Base-by-base conservation (phyloP, 2,797 vertebrate species). In the Micrastur ruficollis region DNA sequence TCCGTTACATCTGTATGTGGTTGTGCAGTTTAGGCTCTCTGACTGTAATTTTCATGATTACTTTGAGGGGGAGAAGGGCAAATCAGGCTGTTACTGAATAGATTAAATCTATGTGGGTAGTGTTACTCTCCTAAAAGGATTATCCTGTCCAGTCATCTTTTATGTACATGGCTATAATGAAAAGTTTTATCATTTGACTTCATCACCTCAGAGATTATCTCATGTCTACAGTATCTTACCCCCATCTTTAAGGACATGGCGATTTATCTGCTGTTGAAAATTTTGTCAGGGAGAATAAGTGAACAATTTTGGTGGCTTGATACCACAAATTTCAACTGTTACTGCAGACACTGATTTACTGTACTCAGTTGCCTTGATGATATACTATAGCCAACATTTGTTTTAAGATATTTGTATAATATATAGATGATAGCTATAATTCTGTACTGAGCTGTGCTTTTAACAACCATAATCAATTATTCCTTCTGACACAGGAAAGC, bases 111-210 rank as follows among this genome's bases (percentile, higher is more conserved):
- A 8, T 44, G 14, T 52, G 27, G 12, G 23, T 74, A 55, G 25
- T 34, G 25, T 79, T 93, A n/a, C 13, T 61, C n/a, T 38, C 38
- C 26, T 85, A 13, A 67, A 86, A 73, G 18, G 17, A 70, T 88
- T 88, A 63, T 46, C 11, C 34, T 61, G 27, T 84, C 73, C 56
- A 72, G 29, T 63, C 31, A 58, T 72, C 55, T 84, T 88, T 79
- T 92, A 75, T 59, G 55, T 59, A 58, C 21, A 22, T 42, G 18
- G 12, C 19, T 84, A 47, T 76, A 92, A 78, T 44, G 31, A 81
- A 67, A 92, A 90, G 14, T 46, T 80, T 89, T 87, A 52, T 84
- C 47, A 53, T 81, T 88, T 91, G 81, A 82, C 74, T 89, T 93
- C 38, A 74, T 85, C 49, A 50, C 36, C 42, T 92, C 67, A 32